Conservation (phyloP, 2,888 invertebrate genomes). For the Eueremaeus valkanovi region DNA sequence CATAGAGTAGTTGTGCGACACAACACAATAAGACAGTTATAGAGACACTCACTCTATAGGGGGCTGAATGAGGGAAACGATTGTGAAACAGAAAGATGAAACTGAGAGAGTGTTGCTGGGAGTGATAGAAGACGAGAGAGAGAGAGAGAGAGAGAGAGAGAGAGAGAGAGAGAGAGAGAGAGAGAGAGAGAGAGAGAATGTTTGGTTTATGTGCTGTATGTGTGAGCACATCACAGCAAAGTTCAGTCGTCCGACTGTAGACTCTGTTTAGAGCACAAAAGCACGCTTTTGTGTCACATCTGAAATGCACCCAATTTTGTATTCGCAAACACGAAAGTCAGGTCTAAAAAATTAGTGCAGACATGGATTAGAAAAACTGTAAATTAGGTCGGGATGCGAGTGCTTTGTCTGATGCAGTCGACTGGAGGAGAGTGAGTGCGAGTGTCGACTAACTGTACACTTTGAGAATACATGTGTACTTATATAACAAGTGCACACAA, state of each 20-base stretch:
- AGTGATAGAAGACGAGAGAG: background rate
- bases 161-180: slow-evolving; percentile 2
- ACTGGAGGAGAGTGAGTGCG: background rate
- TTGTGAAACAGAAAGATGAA: background rate
- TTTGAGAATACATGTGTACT: no score
- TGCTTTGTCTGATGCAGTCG: background rate
- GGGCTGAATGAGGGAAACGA: slow-evolving; percentile 3
- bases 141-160: background rate
- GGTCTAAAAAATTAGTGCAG: slow-evolving; percentile 4
- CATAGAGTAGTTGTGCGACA: slow-evolving; percentile 18
- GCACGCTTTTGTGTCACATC: background rate
- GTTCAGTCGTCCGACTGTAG: background rate
- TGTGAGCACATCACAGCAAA: slow-evolving; percentile 21
- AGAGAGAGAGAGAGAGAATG: background rate
- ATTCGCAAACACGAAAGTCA: background rate
- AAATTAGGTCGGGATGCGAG: slow-evolving; percentile 4
- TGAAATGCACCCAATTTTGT: slow-evolving; percentile 20
- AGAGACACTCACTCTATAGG: slow-evolving; percentile 21
- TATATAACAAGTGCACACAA: background rate
- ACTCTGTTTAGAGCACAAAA: slow-evolving; percentile 8
- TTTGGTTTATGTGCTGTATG: slow-evolving; percentile 14
- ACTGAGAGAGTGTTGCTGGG: background rate
- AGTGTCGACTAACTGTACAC: background rate
- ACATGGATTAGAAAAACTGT: background rate
- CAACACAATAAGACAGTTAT: background rate